Conservation (phyloP, 2,888 invertebrate species). For the Ophion ellenae region DNA sequence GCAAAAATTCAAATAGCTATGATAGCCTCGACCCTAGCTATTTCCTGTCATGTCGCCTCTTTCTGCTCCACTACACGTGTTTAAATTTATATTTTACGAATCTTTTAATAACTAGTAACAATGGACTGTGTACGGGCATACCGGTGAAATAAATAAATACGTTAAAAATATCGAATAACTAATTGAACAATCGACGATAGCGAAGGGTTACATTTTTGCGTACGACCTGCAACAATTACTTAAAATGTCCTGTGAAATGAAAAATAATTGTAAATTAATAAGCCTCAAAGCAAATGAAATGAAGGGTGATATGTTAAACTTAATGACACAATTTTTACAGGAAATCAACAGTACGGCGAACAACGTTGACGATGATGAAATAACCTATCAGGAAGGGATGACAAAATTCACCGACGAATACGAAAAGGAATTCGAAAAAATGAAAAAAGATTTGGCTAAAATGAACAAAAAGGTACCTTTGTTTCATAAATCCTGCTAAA, state of each 20-base stretch:
- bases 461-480: constrained; percentile 20
- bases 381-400: constrained; percentile 27
- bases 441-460: constrained; percentile 29
- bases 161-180: constrained; percentile 27
- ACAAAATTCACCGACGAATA: constrained; percentile 14
- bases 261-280: constrained; percentile 11
- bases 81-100: constrained; percentile 25
- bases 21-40: constrained; percentile 15
- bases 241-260: constrained; percentile 2
- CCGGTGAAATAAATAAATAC: constrained; percentile 13
- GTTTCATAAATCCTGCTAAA: constrained; percentile 30
- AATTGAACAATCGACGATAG: constrained; percentile 16
- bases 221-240: constrained; percentile 26
- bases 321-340: constrained; percentile 34
- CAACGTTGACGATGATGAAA: constrained; percentile 29
- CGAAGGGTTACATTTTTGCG: constrained; percentile 10
- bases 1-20: constrained; percentile 24
- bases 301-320: constrained; percentile 21
- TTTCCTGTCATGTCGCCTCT: constrained; percentile 26
- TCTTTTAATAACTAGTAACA: not conserved
- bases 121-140: not conserved
- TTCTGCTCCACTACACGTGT: constrained; percentile 21
- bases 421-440: constrained; percentile 26
- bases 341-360: constrained; percentile 28
- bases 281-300: constrained; percentile 26